Conservation (phyloP, 2,888 invertebrate genomes). For the Polyommatus icarus region DNA sequence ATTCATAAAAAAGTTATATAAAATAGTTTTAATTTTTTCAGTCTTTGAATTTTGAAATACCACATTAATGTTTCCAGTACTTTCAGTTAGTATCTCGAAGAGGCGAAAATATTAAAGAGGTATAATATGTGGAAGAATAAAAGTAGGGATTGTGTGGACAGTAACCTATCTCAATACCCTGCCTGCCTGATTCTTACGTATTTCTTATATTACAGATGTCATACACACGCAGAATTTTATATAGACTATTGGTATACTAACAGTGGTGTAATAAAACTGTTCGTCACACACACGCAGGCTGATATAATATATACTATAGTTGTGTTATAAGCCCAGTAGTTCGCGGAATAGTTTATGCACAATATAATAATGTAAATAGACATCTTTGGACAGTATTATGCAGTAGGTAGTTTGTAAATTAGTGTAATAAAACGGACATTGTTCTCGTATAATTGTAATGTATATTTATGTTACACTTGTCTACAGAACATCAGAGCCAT, state of each 20-base stretch:
- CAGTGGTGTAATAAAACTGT: background rate
- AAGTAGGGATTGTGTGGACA: no score
- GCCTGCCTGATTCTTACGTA: no score
- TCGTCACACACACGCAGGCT: background rate
- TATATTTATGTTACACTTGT: background rate
- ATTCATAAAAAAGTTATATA: background rate
- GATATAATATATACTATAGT: background rate
- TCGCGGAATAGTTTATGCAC: background rate
- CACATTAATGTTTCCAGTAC: no score
- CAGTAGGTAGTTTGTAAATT: constrained; percentile 2
- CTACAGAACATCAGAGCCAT: background rate
- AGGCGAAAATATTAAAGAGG: no score
- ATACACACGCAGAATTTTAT: background rate
- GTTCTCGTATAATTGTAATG: background rate
- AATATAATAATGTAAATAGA: constrained; percentile 28
- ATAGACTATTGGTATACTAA: background rate
- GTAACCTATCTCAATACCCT: no score
- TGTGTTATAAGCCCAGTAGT: background rate
- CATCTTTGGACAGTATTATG: constrained; percentile 40
- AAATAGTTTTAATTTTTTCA: background rate
- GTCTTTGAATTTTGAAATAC: no score
- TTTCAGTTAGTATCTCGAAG: no score
- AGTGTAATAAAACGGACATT: background rate
- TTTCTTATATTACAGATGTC: background rate
- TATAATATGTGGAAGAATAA: no score